These are phyloP conservation scores for Pissodes strobi DNA, from an alignment of 1,140 invertebrate genomes.

Conservation along the genomic window DNA sequence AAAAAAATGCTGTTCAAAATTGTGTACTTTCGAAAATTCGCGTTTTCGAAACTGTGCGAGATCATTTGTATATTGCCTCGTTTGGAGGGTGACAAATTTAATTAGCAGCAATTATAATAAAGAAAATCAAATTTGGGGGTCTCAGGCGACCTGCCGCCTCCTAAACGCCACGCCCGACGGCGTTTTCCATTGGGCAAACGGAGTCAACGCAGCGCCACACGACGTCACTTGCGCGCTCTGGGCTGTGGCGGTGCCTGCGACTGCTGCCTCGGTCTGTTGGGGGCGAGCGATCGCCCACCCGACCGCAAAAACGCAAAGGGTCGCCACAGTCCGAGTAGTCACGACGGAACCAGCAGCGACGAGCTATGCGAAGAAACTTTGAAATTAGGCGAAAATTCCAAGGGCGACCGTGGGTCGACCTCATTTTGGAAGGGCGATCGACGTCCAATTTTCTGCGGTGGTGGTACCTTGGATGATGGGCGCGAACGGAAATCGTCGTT, in stretches of 20 bases:
- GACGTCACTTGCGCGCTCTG: conserved; percentile 23
- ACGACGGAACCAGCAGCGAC: background rate
- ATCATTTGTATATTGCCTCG: too few species aligned
- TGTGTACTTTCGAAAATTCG: background rate
- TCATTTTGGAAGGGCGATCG: conserved; percentile 9
- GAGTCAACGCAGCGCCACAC: background rate
- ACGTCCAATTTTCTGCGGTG: background rate
- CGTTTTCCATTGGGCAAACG: conserved; percentile 6
- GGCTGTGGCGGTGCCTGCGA: conserved; percentile 46
- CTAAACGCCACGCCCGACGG: conserved; percentile 11
- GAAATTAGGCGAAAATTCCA: background rate
- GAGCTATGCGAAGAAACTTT: too few species aligned
- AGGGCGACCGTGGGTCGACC: conserved; percentile 23
- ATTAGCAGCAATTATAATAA: too few species aligned
- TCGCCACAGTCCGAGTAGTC: background rate
- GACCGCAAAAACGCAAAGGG: conserved; percentile 33
- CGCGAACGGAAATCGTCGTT: background rate
- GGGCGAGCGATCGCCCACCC: conserved; percentile 44
- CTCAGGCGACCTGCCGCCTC: conserved; percentile 7
- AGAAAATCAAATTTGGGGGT: conserved; percentile 1
- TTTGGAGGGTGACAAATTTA: too few species aligned
- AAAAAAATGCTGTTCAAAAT: too few species aligned
- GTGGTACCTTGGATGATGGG: background rate
- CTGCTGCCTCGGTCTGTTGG: conserved; percentile 45
- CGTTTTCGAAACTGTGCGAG: background rate